These are phyloP conservation scores for Macrobrachium nipponense DNA, from an alignment of 1,140 invertebrate species.

Conservation along the genomic window DNA sequence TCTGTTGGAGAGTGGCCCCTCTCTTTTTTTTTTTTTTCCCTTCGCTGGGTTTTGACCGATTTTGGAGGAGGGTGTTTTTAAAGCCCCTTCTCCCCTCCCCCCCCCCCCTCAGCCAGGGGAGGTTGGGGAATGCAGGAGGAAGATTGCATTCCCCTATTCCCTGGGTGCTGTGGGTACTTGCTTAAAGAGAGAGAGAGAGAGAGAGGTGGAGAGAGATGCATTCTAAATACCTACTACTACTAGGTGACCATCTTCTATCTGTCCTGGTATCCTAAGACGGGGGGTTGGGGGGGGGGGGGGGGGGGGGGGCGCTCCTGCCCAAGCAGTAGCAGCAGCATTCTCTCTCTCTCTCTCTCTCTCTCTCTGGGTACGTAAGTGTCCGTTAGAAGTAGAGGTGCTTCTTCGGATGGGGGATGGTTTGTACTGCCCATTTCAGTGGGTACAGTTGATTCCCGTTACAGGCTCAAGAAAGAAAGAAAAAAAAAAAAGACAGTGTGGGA, in stretches of 20 bases:
- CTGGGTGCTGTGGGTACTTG: neutral
- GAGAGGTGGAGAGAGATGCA: neutral
- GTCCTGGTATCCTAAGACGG: neutral
- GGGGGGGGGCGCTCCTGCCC: neutral
- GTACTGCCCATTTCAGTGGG: too few species aligned
- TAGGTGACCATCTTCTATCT: neutral
- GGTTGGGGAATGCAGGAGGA: slow-evolving; percentile 2
- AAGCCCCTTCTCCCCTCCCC: neutral
- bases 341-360: slow-evolving; percentile 15
- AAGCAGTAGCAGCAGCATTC: neutral
- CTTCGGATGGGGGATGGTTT: too few species aligned
- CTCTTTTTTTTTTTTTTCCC: too few species aligned
- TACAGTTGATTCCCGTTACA: too few species aligned
- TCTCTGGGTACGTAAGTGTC: neutral
- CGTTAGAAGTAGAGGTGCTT: too few species aligned
- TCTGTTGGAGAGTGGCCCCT: too few species aligned
- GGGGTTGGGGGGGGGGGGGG: neutral
- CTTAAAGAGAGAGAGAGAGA: neutral
- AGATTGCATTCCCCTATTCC: neutral
- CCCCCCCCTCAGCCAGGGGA: neutral
- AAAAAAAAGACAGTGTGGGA: too few species aligned
- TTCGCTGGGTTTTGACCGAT: too few species aligned
- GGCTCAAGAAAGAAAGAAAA: too few species aligned
- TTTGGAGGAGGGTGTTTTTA: neutral
- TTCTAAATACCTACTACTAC: neutral